Percentiles rank a stretch among this genome's conserved stretches.
phyloP scores from a whole-genome alignment of 1,140 invertebrate species.

The Macrotrachela quadricornifera region DNA sequence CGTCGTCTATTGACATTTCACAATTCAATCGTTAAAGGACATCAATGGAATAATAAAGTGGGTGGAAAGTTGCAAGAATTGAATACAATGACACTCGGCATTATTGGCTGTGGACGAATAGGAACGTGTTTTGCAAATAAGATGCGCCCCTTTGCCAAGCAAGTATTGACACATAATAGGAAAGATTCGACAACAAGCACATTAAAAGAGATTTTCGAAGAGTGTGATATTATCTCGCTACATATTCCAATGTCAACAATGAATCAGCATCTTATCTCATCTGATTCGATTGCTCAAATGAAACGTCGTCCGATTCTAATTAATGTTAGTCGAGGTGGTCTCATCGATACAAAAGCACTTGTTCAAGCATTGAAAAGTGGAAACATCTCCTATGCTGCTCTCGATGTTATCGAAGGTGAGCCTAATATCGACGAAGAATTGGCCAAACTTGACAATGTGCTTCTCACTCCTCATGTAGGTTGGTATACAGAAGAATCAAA shows the following conservation, averaged over 20 bases:
- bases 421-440: not conserved
- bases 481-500: too few relatives aligned
- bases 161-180: slow-evolving; percentile 1
- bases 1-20: not conserved
- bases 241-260: not conserved
- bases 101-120: slow-evolving; percentile 1
- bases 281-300: not conserved
- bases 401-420: slow-evolving; percentile 6
- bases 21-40: not conserved
- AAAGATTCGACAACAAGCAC: not conserved
- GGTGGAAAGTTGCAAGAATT: not conserved
- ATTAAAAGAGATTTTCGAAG: not conserved
- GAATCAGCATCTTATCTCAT: slow-evolving; percentile 1
- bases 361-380: not conserved
- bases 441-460: too few relatives aligned
- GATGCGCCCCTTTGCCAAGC: not conserved
- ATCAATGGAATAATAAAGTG: not conserved
- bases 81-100: not conserved
- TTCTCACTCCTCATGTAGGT: too few relatives aligned
- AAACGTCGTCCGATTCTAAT: not conserved
- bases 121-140: not conserved
- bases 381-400: slow-evolving; percentile 1
- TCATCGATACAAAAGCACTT: slow-evolving; percentile 1
- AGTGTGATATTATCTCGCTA: not conserved
- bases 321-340: slow-evolving; percentile 1